phyloP scores from a whole-genome alignment of 2,797 vertebrate genomes.

The Florisuga fusca region DNA sequence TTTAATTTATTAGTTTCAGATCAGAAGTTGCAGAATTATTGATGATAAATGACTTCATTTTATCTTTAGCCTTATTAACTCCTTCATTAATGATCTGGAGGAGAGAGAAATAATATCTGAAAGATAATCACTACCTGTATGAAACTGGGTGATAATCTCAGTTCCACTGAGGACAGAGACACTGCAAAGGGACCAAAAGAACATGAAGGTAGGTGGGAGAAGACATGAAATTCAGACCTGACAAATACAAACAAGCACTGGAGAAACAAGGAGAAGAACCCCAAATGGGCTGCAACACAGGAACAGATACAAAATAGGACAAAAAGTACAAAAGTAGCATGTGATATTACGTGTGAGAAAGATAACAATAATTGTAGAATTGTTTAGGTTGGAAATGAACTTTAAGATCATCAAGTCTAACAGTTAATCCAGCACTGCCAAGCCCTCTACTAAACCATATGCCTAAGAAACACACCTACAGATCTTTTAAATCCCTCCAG shows the following conservation, averaged over 20 bases:
- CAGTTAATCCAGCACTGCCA: too few species aligned
- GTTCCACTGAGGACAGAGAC: background rate
- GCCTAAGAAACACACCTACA: too few species aligned
- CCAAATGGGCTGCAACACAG: background rate
- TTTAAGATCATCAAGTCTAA: too few species aligned
- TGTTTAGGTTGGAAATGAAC: too few species aligned
- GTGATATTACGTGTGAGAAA: background rate
- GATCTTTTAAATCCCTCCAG: too few species aligned
- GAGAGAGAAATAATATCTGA: background rate
- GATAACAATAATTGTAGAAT: background rate
- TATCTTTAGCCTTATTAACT: background rate
- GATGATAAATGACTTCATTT: background rate
- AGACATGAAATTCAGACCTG: background rate
- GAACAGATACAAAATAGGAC: background rate
- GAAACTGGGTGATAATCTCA: background rate
- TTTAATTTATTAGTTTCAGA: background rate
- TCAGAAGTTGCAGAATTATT: background rate
- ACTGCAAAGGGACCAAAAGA: background rate
- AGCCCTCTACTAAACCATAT: too few species aligned
- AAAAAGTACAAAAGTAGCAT: background rate
- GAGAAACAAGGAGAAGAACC: background rate
- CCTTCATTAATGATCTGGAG: background rate
- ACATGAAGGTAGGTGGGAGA: background rate
- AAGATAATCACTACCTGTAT: background rate
- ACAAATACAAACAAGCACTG: background rate